Evolutionary conservation across 2,888 invertebrate species (phyloP).

Genomic region (Halictus quadricinctus): DNA sequence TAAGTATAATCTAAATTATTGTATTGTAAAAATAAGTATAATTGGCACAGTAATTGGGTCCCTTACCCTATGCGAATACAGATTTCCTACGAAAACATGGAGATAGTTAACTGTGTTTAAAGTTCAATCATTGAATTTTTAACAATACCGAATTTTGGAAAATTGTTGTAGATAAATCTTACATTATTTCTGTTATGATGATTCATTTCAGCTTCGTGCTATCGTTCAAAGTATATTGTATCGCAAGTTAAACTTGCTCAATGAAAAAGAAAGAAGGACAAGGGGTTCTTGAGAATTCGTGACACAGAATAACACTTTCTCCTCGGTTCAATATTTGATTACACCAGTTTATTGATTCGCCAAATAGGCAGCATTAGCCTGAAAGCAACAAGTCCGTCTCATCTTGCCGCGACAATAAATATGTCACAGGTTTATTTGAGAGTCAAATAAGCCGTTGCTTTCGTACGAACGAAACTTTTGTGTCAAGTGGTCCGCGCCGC

Average conservation of each 20-base stretch:
- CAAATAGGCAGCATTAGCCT: not conserved
- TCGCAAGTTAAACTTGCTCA: not conserved
- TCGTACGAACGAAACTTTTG: constrained; percentile 48
- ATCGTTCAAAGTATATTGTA: not conserved
- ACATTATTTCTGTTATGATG: not conserved
- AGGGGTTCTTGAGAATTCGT: not conserved
- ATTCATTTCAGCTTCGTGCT: not conserved
- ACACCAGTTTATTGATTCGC: not conserved
- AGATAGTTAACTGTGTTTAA: too few relatives aligned
- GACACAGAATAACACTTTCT: not conserved
- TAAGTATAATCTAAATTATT: too few relatives aligned
- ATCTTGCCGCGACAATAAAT: constrained; percentile 42
- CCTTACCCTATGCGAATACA: too few relatives aligned
- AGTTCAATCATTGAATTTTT: not conserved
- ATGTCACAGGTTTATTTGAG: constrained; percentile 48
- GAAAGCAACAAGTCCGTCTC: constrained; percentile 51
- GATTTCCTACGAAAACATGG: too few relatives aligned
- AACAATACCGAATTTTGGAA: not conserved
- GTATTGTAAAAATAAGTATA: too few relatives aligned
- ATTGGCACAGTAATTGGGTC: too few relatives aligned
- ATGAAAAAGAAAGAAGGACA: not conserved
- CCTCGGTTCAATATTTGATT: not conserved
- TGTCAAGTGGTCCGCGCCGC: constrained; percentile 43
- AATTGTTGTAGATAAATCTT: not conserved
- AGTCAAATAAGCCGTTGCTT: constrained; percentile 47